Conservation (phyloP, 2,797 vertebrate genomes). For the Anolis apletophallus region DNA sequence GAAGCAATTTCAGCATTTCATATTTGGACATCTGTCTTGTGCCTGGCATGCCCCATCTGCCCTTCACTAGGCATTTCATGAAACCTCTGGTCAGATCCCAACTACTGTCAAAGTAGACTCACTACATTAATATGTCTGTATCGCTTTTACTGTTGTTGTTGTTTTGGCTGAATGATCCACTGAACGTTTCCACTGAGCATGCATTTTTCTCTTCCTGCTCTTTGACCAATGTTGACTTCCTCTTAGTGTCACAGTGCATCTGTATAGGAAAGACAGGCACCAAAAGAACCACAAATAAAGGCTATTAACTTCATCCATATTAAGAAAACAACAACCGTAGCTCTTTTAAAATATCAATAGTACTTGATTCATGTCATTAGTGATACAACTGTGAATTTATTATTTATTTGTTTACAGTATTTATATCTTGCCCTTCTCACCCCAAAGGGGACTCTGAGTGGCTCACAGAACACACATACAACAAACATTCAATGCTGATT, state of each 20-base stretch:
- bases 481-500: too few relatives aligned
- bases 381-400: slow-evolving; percentile 4
- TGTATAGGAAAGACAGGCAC: slow-evolving; percentile 28
- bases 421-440: too few relatives aligned
- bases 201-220: not conserved
- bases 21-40: not conserved
- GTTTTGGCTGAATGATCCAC: not conserved
- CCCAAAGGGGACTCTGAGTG: too few relatives aligned
- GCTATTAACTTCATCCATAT: slow-evolving; percentile 41
- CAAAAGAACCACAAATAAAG: slow-evolving; percentile 42
- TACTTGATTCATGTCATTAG: slow-evolving; percentile 35
- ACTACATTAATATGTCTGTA: slow-evolving; percentile 1
- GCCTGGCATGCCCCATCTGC: not conserved
- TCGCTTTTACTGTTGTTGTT: not conserved
- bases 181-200: not conserved
- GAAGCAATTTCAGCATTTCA: slow-evolving; percentile 1
- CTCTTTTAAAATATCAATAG: slow-evolving; percentile 48
- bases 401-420: too few relatives aligned
- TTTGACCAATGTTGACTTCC: not conserved
- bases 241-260: not conserved
- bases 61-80: not conserved
- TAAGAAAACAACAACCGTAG: slow-evolving; percentile 30
- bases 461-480: too few relatives aligned
- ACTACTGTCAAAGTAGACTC: not conserved
- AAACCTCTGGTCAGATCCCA: not conserved